phyloP scores from a whole-genome alignment of 92 coral and sea anemone genomes.

The Micromussa lordhowensis region DNA sequence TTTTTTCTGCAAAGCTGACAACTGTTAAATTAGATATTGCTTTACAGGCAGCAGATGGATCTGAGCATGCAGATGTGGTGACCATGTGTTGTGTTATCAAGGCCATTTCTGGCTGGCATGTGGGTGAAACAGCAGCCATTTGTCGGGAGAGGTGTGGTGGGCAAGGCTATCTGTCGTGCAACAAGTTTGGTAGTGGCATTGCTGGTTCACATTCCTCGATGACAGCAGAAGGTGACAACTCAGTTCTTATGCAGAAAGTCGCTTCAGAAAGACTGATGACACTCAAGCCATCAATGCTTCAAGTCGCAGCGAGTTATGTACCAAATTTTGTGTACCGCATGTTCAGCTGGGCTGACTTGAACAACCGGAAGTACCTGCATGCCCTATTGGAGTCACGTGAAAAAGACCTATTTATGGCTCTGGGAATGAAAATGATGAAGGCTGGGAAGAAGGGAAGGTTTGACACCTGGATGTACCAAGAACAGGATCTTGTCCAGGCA shows the following conservation, averaged over 20 bases:
- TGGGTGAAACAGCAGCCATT: conserved; percentile 75
- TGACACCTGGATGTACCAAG: conserved; percentile 85
- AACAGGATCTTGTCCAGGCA: conserved; percentile 81
- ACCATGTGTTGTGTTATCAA: conserved; percentile 91
- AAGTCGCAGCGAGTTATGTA: conserved; percentile 64
- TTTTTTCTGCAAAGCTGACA: neutral
- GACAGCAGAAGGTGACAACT: conserved; percentile 93
- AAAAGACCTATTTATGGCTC: conserved; percentile 66
- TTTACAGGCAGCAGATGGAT: conserved; percentile 74
- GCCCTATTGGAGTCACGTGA: conserved; percentile 72
- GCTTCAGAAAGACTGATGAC: conserved; percentile 81
- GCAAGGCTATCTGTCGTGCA: conserved; percentile 85
- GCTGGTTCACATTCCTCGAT: conserved; percentile 89
- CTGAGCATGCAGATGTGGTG: conserved; percentile 83
- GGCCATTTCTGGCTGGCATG: conserved; percentile 86
- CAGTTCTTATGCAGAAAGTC: conserved; percentile 91
- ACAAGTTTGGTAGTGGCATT: conserved; percentile 80
- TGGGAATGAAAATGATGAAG: conserved; percentile 79
- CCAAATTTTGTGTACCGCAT: conserved; percentile 58
- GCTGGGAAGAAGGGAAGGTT: conserved; percentile 83
- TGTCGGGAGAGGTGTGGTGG: conserved; percentile 92
- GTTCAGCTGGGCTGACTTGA: conserved; percentile 70
- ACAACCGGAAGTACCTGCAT: conserved; percentile 68
- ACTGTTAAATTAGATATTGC: neutral
- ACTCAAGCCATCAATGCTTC: conserved; percentile 66